These are phyloP conservation scores for Serripes groenlandicus DNA, from an alignment of 2,888 invertebrate genomes.

Conservation along the genomic window DNA sequence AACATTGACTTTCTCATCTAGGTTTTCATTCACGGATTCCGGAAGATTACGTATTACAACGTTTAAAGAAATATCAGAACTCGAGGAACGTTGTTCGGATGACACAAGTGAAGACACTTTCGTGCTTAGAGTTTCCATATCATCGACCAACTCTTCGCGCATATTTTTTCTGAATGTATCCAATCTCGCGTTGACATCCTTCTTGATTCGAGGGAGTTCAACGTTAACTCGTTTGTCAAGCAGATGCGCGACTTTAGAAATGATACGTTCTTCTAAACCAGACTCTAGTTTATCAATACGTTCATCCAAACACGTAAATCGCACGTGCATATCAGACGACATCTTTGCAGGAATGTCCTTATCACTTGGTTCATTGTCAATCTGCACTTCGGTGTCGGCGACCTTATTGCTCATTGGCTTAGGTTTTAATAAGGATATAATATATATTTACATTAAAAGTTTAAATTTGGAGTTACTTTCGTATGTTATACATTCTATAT, in stretches of 20 bases:
- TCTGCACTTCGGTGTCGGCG: too few relatives aligned
- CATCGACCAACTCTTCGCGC: background rate
- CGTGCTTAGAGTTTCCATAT: background rate
- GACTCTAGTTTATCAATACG: slow-evolving; percentile 22
- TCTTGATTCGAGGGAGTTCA: background rate
- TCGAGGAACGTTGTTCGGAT: background rate
- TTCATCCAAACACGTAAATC: background rate
- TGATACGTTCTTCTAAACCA: slow-evolving; percentile 11
- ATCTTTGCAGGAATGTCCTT: too few relatives aligned
- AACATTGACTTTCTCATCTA: background rate
- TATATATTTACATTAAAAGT: too few relatives aligned
- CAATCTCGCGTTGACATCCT: background rate
- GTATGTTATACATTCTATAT: too few relatives aligned
- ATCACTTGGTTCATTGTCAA: too few relatives aligned
- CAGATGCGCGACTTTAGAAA: slow-evolving; percentile 20
- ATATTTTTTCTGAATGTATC: background rate
- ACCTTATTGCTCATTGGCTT: too few relatives aligned
- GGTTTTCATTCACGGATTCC: slow-evolving; percentile 5
- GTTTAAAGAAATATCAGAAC: slow-evolving; percentile 3
- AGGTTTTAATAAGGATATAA: too few relatives aligned
- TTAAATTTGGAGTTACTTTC: too few relatives aligned
- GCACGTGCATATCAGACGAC: slow-evolving; percentile 32
- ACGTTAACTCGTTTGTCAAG: slow-evolving; percentile 22
- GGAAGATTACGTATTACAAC: slow-evolving; percentile 17
- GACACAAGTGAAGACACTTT: background rate